Base-by-base conservation (phyloP, 2,888 invertebrate species). In the Oxytorus armatus region DNA sequence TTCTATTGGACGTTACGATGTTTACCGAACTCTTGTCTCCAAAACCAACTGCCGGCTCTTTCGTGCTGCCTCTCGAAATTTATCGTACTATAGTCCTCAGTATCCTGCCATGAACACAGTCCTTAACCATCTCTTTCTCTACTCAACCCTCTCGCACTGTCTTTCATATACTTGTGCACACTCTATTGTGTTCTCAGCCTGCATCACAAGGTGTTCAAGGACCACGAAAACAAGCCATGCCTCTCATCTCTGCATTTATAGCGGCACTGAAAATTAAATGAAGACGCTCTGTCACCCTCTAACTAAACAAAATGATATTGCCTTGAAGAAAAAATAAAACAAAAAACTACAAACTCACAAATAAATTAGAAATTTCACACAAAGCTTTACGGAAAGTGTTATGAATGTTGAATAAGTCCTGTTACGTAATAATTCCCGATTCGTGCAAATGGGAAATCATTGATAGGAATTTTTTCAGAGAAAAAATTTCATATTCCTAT, bases 21-120 rank as follows among this genome's bases (percentile, higher is more conserved):
- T 88, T 89, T 89, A 88, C 86, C 80, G 82, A 89, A 86, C 85
- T 86, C 87, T 88, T 73, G 69, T 57, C 57, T 69, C 73, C 80
- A 79, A 80, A 66, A 83, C 77, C 69, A 66, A 68, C 79, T 77
- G 42, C 77, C 74, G 63, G 42, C 57, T 76, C 76, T 63, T 80
- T 77, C 79, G 77, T 18, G 61, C 55, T 73, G 57, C 72, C 81
- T 82, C 83, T 84, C 77, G 77, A 84, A 87, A 87, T 86, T 88
- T 85, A 86, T 83, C 81, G 81, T 77, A 84, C 82, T 83, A 86
- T 82, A 84, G 78, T 83, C 83, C 79, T 65, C 74, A 82, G 83
- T 75, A 76, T 73, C 51, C 66, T 69, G 61, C 55, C 39, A 57
- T 44, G 61, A 73, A 47, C 42, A 53, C 39, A 65, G 39, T 63